These are phyloP conservation scores for Drosophila mojavensis DNA, from an alignment of 1,140 invertebrate genomes.

Conservation along the genomic window DNA sequence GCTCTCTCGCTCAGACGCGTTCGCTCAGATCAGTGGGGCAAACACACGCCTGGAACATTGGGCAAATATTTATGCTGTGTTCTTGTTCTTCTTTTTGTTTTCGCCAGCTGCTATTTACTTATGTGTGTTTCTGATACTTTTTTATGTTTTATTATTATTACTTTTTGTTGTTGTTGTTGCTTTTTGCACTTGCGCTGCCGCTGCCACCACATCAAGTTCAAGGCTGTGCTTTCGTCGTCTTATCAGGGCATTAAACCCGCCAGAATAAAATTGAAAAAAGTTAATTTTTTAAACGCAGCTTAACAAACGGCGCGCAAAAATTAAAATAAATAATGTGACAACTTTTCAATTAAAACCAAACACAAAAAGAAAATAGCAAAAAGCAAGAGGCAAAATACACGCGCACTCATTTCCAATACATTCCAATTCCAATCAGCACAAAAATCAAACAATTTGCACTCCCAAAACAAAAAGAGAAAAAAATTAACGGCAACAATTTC, in stretches of 20 bases:
- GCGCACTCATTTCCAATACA: constrained; percentile 23
- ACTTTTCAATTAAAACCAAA: constrained; percentile 53
- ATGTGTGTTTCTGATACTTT: constrained; percentile 49
- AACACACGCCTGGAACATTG: constrained; percentile 32
- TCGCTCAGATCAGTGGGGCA: constrained; percentile 40
- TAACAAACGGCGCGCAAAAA: constrained; percentile 47
- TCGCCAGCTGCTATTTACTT: constrained; percentile 67
- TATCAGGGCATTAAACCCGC: constrained; percentile 70
- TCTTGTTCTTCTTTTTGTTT: constrained; percentile 22
- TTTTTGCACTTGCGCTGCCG: constrained; percentile 27
- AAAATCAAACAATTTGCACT: constrained; percentile 13
- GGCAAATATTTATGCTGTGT: constrained; percentile 41
- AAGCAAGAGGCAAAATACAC: constrained; percentile 25
- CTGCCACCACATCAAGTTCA: constrained; percentile 58
- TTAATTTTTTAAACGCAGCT: constrained; percentile 35
- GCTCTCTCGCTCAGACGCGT: constrained; percentile 6
- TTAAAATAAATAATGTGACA: constrained; percentile 61
- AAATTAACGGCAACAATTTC: constrained; percentile 52
- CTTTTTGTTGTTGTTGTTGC: not conserved
- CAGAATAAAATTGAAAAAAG: constrained; percentile 13
- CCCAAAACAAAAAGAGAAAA: constrained; percentile 23
- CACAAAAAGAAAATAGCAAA: not conserved
- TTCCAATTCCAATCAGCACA: constrained; percentile 38
- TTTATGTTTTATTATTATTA: constrained; percentile 31
- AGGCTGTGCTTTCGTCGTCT: constrained; percentile 64